These are phyloP conservation scores for Sparus aurata DNA, from an alignment of 2,797 vertebrate genomes.

Conservation along the genomic window DNA sequence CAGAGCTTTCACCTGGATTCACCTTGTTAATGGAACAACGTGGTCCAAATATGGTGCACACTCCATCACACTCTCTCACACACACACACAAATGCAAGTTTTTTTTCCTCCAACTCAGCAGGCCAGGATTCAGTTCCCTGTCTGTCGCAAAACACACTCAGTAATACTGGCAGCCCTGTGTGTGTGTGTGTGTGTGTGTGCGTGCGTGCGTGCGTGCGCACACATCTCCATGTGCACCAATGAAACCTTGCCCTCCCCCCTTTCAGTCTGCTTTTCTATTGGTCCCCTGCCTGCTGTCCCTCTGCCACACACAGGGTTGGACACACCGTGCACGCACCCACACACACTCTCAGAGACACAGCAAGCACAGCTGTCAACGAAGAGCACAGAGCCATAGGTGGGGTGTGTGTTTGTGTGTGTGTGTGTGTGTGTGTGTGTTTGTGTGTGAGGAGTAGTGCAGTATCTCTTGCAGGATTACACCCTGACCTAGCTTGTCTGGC, in stretches of 20 bases:
- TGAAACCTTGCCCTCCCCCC: slow-evolving; percentile 49
- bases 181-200: slow-evolving; percentile 18
- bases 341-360: slow-evolving; percentile 24
- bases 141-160: slow-evolving; percentile 53
- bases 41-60: slow-evolving; percentile 17
- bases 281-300: slow-evolving; percentile 51
- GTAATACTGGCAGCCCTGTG: slow-evolving; percentile 36
- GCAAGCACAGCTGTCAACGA: slow-evolving; percentile 30
- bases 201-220: slow-evolving; percentile 7
- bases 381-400: slow-evolving; percentile 41
- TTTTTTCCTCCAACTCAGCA: slow-evolving; percentile 67
- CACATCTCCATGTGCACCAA: slow-evolving; percentile 11
- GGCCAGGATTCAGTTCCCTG: slow-evolving; percentile 59
- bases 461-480: slow-evolving; percentile 61
- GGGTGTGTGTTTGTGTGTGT: background rate
- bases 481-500: slow-evolving; percentile 53
- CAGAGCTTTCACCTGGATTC: slow-evolving; percentile 55
- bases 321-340: background rate
- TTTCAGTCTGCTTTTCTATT: slow-evolving; percentile 58
- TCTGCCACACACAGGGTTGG: slow-evolving; percentile 42
- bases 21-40: slow-evolving; percentile 41
- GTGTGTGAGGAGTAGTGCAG: slow-evolving; percentile 28
- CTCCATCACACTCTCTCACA: background rate
- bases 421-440: slow-evolving; percentile 15
- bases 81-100: slow-evolving; percentile 35